Conservation (phyloP, 1,140 invertebrate genomes). For the Catajapyx aquilonaris region DNA sequence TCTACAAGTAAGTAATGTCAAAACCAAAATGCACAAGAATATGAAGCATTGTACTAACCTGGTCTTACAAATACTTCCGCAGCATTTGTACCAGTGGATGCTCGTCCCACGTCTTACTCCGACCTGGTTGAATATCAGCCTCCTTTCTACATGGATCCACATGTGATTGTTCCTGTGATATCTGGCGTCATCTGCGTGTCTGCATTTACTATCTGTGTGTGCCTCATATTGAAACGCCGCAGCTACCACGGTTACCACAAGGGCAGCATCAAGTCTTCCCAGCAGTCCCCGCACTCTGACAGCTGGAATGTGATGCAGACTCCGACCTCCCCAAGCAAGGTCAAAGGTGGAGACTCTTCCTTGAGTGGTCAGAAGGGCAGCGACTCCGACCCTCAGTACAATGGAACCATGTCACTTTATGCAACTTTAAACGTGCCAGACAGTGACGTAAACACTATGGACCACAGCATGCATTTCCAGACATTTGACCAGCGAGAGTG, state of each 20-base stretch:
- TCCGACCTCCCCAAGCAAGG: conserved; percentile 31
- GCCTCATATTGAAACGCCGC: conserved; percentile 8
- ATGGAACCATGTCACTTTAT: neutral
- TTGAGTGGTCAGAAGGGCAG: conserved; percentile 23
- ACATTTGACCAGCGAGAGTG: conserved; percentile 57
- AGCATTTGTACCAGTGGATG: neutral
- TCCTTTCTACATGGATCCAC: conserved; percentile 8
- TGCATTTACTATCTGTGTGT: conserved; percentile 10
- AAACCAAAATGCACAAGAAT: no score
- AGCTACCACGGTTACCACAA: neutral
- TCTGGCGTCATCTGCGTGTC: conserved; percentile 10
- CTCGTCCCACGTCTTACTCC: conserved; percentile 1
- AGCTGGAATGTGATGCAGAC: neutral
- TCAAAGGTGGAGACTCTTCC: conserved; percentile 19
- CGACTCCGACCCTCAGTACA: conserved; percentile 13
- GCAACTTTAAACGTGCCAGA: neutral
- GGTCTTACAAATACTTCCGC: no score
- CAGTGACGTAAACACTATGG: conserved; percentile 21
- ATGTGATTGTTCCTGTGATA: conserved; percentile 11
- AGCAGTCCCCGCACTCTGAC: neutral
- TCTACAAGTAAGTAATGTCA: conserved; percentile 21
- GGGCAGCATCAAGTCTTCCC: neutral
- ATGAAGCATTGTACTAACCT: no score
- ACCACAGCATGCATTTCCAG: conserved; percentile 53
- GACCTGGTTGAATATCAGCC: conserved; percentile 2